Evolutionary conservation across 2,797 vertebrate species (phyloP).

Genomic region (Sebastes diaconus): DNA sequence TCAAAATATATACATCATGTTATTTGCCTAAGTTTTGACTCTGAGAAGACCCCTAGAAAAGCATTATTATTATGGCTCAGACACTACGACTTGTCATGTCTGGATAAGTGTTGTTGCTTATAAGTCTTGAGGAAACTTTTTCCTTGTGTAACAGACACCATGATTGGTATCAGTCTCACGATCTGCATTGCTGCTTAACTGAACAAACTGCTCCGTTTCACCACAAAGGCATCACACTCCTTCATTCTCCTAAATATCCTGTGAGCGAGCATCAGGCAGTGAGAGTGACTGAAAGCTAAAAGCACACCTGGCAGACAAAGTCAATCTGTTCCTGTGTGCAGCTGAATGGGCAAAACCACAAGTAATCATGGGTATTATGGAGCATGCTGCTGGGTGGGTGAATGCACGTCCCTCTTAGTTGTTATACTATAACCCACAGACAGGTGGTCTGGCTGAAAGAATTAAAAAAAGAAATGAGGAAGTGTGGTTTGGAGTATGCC

Average conservation of each 20-base stretch:
- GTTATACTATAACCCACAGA: constrained; percentile 67
- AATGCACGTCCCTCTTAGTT: constrained; percentile 54
- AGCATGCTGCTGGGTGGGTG: constrained; percentile 64
- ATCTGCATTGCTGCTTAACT: constrained; percentile 15
- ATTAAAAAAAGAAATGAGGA: constrained; percentile 67
- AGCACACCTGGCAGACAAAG: constrained; percentile 67
- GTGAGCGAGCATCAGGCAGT: constrained; percentile 11
- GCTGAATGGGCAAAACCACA: constrained; percentile 77
- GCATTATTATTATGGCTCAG: not conserved
- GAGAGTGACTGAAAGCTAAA: constrained; percentile 35
- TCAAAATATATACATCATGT: not conserved
- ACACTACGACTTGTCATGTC: not conserved
- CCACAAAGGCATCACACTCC: constrained; percentile 14
- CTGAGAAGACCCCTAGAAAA: not conserved
- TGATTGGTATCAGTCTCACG: constrained; percentile 13
- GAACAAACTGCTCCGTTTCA: constrained; percentile 30
- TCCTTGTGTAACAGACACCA: not conserved
- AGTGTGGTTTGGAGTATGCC: constrained; percentile 63
- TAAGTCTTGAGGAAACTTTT: not conserved
- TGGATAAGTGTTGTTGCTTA: not conserved
- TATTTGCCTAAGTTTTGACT: not conserved
- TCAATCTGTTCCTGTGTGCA: constrained; percentile 40
- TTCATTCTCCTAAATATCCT: constrained; percentile 14
- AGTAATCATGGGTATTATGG: constrained; percentile 75
- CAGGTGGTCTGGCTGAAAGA: constrained; percentile 79